Base-by-base conservation (phyloP, 2,888 invertebrate genomes). In the Scaptomyza caliginosa region DNA sequence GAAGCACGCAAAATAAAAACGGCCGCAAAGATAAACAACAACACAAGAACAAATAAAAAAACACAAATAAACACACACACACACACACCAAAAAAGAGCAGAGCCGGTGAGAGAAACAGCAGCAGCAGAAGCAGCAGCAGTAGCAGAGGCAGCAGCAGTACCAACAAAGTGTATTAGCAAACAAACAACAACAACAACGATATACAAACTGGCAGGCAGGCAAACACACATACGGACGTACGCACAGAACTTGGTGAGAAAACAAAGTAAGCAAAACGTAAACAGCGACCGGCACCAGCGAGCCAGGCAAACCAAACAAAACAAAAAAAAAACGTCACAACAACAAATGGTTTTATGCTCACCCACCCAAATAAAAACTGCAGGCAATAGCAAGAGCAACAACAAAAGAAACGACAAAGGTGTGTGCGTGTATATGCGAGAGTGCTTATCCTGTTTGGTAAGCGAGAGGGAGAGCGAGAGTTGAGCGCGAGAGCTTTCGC, bases 21-120 rank as follows among this genome's bases (percentile, higher is more conserved):
- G 49, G 69, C 77, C 77, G 70, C 82, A 56, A 85, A 85, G 72
- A 85, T 79, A 82, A 80, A 86, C 80, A 81, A 68, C 66, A 74
- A 57, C 58, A 54, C 63, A 56, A 68, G 56, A 69, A 69, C 67
- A 70, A 62, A 66, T 63, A 67, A 56, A 50, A 56, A 50, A 42
- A 69, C 70, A 62, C 39, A 42, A 63, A 68, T 56, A 58, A 42
- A 66, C 42, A 58, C 36, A 43, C 36, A 55, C 42, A 60, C 26
- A 26, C 21, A 23, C 11, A 10, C 26, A 28, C 11, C 43, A 59
- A 54, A 34, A 39, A 32, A 4, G 10, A 38, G 49, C 46, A 51
- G 42, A 62, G 71, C 54, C 58, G 48, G 46, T 21, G 60, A 56
- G 54, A 55, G 68, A 68, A 67, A 45, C 40, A 49, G 45, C 59